Conservation (phyloP, 30 jellyfish, hydroid and myxozoan species). For the Aurelia aurita region DNA sequence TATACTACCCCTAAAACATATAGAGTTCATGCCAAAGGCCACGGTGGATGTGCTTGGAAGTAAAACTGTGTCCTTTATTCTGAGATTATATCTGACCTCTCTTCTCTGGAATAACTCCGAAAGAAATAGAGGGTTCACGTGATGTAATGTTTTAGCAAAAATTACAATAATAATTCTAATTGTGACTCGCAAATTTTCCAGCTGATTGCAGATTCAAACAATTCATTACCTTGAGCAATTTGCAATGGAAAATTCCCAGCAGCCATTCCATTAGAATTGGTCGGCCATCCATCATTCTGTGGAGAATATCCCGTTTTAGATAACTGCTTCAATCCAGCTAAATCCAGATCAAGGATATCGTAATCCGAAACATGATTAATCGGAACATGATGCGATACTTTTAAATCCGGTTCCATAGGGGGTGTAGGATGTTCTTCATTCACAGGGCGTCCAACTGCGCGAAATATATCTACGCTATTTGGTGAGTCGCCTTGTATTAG, state of each 20-base stretch:
- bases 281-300: slow-evolving; percentile 11
- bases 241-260: slow-evolving; percentile 65
- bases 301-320: slow-evolving; percentile 45
- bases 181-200: too few relatives aligned
- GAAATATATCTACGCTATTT: slow-evolving; percentile 7
- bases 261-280: slow-evolving; percentile 22
- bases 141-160: too few relatives aligned
- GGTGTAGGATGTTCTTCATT: background rate
- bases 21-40: too few relatives aligned
- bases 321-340: slow-evolving; percentile 84
- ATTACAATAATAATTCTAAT: too few relatives aligned
- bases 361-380: slow-evolving; percentile 88
- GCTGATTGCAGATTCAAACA: background rate
- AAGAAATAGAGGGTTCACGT: too few relatives aligned
- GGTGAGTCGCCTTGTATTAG: slow-evolving; percentile 12
- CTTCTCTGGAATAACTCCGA: too few relatives aligned
- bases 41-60: too few relatives aligned
- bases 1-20: too few relatives aligned
- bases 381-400: slow-evolving; percentile 71
- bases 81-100: too few relatives aligned
- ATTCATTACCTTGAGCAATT: slow-evolving; percentile 42
- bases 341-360: slow-evolving; percentile 88
- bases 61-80: too few relatives aligned
- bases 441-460: slow-evolving; percentile 67
- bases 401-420: slow-evolving; percentile 2